Percentiles rank a stretch among this genome's conserved stretches.
Conservation (phyloP, 35 echinoderm and acorn worm genomes). For the Ophioderma brevispina region DNA sequence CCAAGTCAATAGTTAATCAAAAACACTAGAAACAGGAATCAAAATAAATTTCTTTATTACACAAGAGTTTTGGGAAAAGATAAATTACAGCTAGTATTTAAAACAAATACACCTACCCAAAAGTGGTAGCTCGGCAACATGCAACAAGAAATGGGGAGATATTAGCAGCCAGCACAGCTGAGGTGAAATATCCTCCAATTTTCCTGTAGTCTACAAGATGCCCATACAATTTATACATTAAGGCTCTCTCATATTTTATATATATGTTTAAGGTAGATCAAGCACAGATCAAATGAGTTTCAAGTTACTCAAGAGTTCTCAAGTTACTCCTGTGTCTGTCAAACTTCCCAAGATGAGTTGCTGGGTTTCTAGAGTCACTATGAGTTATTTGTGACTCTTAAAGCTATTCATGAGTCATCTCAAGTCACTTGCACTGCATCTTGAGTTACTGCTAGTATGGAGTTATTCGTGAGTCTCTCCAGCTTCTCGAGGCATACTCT, state of each 20-base stretch:
- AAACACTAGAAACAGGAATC: too few species aligned
- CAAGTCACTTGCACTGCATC: not conserved
- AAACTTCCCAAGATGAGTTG: too few species aligned
- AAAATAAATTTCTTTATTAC: too few species aligned
- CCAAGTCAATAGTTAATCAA: too few species aligned
- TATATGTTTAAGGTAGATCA: not conserved
- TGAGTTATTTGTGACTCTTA: too few species aligned
- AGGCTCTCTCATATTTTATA: not conserved
- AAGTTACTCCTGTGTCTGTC: too few species aligned
- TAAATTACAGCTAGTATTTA: constrained; percentile 1
- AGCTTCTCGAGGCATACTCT: constrained; percentile 27
- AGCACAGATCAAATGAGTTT: not conserved
- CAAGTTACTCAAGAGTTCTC: not conserved
- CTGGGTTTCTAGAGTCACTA: too few species aligned
- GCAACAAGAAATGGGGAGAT: not conserved
- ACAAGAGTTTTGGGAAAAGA: not conserved
- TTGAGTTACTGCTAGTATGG: not conserved
- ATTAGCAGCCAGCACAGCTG: not conserved
- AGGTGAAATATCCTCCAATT: not conserved
- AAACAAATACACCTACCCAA: not conserved
- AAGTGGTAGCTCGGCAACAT: not conserved
- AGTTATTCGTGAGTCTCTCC: constrained; percentile 40
- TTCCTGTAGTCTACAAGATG: not conserved
- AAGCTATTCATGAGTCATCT: too few species aligned
- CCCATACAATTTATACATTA: not conserved